A percentile compares a stretch with the other conserved stretches of the same genome.
These are phyloP conservation scores for Stenchaetothrips biformis DNA, from an alignment of 2,888 invertebrate genomes.

Conservation along the genomic window DNA sequence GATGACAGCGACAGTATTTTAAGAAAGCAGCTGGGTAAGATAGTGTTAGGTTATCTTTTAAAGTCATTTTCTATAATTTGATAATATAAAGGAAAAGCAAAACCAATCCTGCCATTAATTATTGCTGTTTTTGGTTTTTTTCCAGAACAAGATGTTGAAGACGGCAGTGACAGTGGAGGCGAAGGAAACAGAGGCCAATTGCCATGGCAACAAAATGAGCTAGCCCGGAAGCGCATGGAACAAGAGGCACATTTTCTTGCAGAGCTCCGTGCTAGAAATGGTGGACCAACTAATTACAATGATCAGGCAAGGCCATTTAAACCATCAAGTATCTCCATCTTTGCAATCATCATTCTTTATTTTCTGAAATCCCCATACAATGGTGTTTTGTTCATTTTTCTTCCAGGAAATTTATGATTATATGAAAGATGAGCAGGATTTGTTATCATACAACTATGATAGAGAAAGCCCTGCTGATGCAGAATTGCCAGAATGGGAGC, in stretches of 20 bases:
- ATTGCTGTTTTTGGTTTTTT: background rate
- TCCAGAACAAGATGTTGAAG: background rate
- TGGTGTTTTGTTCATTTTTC: background rate
- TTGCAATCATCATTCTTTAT: no score
- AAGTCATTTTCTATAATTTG: no score
- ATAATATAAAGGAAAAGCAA: no score
- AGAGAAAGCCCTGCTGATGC: background rate
- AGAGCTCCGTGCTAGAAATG: background rate
- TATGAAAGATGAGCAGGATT: background rate
- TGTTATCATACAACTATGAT: background rate
- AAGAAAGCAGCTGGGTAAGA: background rate
- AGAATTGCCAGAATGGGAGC: background rate
- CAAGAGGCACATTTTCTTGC: conserved; percentile 6
- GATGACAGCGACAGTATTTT: background rate
- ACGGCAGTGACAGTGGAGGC: background rate
- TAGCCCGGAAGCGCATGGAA: background rate
- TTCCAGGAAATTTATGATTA: background rate
- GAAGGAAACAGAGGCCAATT: background rate
- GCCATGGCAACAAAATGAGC: background rate
- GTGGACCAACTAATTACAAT: background rate
- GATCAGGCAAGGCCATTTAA: background rate
- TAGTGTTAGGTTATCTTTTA: no score
- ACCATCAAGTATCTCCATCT: no score
- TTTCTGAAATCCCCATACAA: no score
- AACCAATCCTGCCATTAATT: no score